phyloP scores from a whole-genome alignment of 2,113 vertebrate genomes.

The Oenanthe melanoleuca region DNA sequence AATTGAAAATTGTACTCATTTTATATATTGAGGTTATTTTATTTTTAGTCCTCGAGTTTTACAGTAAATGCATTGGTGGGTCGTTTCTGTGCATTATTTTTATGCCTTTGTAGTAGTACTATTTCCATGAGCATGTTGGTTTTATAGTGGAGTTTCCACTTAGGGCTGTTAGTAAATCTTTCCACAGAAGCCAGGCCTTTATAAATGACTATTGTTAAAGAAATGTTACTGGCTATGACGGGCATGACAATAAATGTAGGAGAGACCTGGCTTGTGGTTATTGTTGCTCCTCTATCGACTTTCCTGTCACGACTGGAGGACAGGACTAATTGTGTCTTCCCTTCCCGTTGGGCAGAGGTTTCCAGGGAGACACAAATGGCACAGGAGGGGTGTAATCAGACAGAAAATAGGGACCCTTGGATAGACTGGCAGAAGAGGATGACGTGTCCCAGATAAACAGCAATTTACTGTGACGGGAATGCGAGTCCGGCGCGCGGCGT shows the following conservation, averaged over 20 bases:
- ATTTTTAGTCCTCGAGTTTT: conserved; percentile 51
- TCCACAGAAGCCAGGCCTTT: conserved; percentile 56
- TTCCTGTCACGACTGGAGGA: background rate
- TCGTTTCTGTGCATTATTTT: conserved; percentile 48
- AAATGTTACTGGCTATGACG: background rate
- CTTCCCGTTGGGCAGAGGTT: background rate
- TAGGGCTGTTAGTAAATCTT: conserved; percentile 60
- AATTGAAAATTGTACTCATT: background rate
- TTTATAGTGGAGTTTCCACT: conserved; percentile 65
- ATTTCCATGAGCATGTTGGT: conserved; percentile 24
- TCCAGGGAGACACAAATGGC: conserved; percentile 7
- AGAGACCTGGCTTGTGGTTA: conserved; percentile 15
- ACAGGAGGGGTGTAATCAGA: background rate
- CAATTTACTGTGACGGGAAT: background rate
- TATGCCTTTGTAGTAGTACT: conserved; percentile 37
- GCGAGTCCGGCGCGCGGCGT: background rate
- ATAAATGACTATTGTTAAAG: conserved; percentile 33
- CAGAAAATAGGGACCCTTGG: background rate
- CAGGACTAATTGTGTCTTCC: background rate
- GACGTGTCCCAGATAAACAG: background rate
- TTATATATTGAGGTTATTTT: conserved; percentile 46
- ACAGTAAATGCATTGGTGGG: conserved; percentile 43
- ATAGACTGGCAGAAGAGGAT: background rate
- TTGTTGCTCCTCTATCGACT: background rate
- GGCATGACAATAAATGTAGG: conserved; percentile 1